phyloP scores from a whole-genome alignment of 2,113 vertebrate species.

The Xiphophorus maculatus region DNA sequence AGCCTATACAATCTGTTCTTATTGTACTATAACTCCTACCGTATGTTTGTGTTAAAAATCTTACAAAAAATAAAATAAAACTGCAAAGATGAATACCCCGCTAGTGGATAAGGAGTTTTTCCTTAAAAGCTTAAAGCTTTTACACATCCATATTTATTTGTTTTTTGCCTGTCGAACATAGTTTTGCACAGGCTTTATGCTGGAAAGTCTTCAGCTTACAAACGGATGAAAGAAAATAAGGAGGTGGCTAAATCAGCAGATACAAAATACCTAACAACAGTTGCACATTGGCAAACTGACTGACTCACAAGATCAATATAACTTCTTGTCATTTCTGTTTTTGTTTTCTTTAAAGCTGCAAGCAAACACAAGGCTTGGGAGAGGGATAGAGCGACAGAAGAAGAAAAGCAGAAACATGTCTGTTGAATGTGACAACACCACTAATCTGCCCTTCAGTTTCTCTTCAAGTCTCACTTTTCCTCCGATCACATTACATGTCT shows the following conservation, averaged over 20 bases:
- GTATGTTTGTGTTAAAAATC: too few species aligned
- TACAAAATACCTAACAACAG: neutral
- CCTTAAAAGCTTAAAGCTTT: too few species aligned
- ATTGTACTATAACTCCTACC: too few species aligned
- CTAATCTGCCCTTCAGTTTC: neutral
- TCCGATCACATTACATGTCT: constrained; percentile 37
- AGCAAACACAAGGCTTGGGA: constrained; percentile 8
- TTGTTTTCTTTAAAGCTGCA: constrained; percentile 14
- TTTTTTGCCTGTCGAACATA: neutral
- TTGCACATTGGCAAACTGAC: neutral
- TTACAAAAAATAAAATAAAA: too few species aligned
- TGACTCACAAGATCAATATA: constrained; percentile 13
- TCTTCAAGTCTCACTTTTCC: constrained; percentile 27
- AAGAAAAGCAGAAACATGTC: constrained; percentile 24
- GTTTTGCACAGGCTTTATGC: neutral
- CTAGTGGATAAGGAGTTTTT: too few species aligned
- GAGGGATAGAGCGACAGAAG: constrained; percentile 1
- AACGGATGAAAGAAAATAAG: neutral
- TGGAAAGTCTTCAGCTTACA: neutral
- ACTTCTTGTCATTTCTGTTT: constrained; percentile 16
- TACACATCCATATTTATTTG: too few species aligned
- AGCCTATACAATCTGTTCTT: too few species aligned
- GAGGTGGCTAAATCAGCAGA: constrained; percentile 2
- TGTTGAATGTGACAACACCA: constrained; percentile 24
- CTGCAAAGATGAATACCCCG: too few species aligned